Base-by-base conservation (phyloP, 2,797 vertebrate species). In the Schizopygopsis pylzovi region DNA sequence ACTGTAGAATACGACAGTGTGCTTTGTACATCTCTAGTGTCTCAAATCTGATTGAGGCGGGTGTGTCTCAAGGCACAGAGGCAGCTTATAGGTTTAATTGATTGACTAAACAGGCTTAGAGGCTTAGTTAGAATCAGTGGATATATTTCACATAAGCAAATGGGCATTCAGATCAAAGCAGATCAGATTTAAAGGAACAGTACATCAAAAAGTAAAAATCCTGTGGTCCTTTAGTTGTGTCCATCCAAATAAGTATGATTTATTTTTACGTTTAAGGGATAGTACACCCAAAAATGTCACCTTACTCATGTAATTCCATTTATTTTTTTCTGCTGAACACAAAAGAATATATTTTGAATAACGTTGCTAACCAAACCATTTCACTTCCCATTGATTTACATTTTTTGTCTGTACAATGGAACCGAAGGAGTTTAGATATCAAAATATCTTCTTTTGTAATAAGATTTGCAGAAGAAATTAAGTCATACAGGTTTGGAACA, bases 11-110 rank as follows among this genome's bases (percentile, higher is more conserved):
- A 84, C 1, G 9, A 52, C 71, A 41, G 49, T 54, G 61, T 77
- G 61, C 12, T 54, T 67, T 28, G 6, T 67, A 33, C 61, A 84
- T 28, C 45, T 77, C 61, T 78, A 79, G 49, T 59, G 63, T 79
- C 75, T 59, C 18, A 59, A 41, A 43, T 75, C 75, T 47, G 49
- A 59, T 63, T 73, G 56, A 73, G 7, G 80, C 49, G 72, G 59
- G 45, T 37, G 80, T 76, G 71, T 81, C 63, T 79, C 79, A 85
- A 81, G 85, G 86, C 85, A 86, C 52, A 0, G 20, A 72, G 83
- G 83, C 65, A 79, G 83, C 77, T 79, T 79, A 72, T 61, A 71
- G 65, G 76, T 22, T 67, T 20, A 77, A 54, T 9, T 75, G 16
- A 33, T 25, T 16, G 43, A 72, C 37, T 25, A 41, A 71, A 56